Conservation (phyloP, 2,797 vertebrate species). For the Eulemur mongoz region DNA sequence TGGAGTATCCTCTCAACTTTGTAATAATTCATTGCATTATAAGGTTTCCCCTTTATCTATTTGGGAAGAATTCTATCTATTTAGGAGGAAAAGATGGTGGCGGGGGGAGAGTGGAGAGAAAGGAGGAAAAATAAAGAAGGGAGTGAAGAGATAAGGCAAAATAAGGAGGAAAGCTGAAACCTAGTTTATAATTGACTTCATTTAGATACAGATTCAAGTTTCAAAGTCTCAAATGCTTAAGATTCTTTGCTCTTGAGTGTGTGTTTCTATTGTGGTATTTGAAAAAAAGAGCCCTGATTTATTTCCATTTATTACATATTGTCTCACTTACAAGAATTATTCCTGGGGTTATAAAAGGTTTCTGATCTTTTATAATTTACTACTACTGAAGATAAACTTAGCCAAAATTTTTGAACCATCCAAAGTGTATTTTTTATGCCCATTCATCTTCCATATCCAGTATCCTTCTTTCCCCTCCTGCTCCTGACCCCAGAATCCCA, state of each 20-base stretch:
- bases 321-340: neutral
- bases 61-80: neutral
- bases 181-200: neutral
- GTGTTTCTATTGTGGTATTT: neutral
- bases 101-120: fast-evolving
- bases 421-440: neutral
- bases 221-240: neutral
- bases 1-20: neutral
- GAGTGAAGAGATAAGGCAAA: neutral
- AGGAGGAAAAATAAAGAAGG: neutral
- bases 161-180: neutral
- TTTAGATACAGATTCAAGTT: neutral
- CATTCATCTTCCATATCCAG: neutral
- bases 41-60: too few species aligned
- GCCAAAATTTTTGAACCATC: neutral
- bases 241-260: neutral
- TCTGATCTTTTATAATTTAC: neutral
- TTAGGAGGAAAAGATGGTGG: too few species aligned
- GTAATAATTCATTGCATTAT: neutral
- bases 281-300: neutral
- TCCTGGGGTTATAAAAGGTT: neutral
- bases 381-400: neutral
- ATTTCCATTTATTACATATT: neutral
- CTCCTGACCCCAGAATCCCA: neutral
- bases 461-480: neutral